Percentiles rank a stretch among this genome's conserved stretches.
These are phyloP conservation scores for Asbolus verrucosus DNA, from an alignment of 1,140 invertebrate genomes.

Conservation along the genomic window DNA sequence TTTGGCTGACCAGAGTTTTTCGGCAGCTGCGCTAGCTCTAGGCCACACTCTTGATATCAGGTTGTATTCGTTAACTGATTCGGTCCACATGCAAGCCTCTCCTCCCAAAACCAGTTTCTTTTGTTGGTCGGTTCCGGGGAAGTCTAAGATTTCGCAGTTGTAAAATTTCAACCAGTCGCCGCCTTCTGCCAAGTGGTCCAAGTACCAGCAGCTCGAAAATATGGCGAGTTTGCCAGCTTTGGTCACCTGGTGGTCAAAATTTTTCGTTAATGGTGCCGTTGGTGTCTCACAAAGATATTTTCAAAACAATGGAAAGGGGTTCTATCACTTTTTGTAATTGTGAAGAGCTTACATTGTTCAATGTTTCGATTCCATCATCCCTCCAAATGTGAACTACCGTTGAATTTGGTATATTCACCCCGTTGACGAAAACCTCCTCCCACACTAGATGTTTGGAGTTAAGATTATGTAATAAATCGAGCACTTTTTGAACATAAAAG, in stretches of 20 bases:
- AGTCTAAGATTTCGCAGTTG: slow-evolving; percentile 78
- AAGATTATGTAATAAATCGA: slow-evolving; percentile 68
- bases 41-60: not conserved
- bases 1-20: slow-evolving; percentile 81
- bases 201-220: slow-evolving; percentile 87
- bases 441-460: slow-evolving; percentile 81
- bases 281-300: too few relatives aligned
- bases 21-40: slow-evolving; percentile 83
- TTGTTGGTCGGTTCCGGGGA: slow-evolving; percentile 64
- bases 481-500: slow-evolving; percentile 76
- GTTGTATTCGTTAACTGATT: not conserved
- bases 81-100: slow-evolving; percentile 87
- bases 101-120: slow-evolving; percentile 80
- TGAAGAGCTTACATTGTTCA: slow-evolving; percentile 37
- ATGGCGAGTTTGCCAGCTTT: slow-evolving; percentile 73
- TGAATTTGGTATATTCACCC: slow-evolving; percentile 72
- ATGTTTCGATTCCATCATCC: not conserved
- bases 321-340: too few relatives aligned
- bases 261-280: too few relatives aligned
- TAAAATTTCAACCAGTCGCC: slow-evolving; percentile 86
- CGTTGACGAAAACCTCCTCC: slow-evolving; percentile 93
- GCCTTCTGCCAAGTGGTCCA: slow-evolving; percentile 79
- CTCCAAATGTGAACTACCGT: slow-evolving; percentile 67
- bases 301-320: too few relatives aligned
- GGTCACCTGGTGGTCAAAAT: slow-evolving; percentile 57